Evolutionary conservation across 2,113 vertebrate species (phyloP).

Genomic region (Callipepla squamata): DNA sequence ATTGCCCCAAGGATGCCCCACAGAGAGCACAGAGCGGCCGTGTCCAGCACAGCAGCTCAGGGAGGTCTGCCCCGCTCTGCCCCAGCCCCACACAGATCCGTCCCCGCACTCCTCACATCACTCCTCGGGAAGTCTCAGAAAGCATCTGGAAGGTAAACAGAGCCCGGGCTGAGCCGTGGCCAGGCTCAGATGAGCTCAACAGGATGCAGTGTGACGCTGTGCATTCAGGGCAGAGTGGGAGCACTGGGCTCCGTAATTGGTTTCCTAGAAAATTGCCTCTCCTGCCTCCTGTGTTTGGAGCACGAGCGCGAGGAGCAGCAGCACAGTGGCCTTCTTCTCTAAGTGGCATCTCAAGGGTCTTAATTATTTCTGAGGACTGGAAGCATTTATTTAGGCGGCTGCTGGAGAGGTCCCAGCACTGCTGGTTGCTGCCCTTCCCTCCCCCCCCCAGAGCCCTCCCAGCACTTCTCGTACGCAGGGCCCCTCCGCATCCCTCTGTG

Average conservation of each 20-base stretch:
- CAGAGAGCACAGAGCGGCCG: too few relatives aligned
- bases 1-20: neutral
- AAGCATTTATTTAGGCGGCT: constrained; percentile 24
- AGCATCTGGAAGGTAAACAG: neutral
- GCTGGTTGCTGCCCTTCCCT: neutral
- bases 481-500: neutral
- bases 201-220: neutral
- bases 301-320: neutral
- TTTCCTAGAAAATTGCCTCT: constrained; percentile 60
- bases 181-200: constrained; percentile 1
- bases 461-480: neutral
- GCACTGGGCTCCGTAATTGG: constrained; percentile 13
- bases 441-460: neutral
- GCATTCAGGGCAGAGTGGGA: neutral
- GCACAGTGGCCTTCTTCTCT: constrained; percentile 18
- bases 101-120: rapidly evolving
- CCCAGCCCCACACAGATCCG: rapidly evolving
- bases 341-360: constrained; percentile 13
- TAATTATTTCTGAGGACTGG: constrained; percentile 46
- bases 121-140: neutral
- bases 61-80: too few relatives aligned
- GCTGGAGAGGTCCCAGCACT: neutral
- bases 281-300: constrained; percentile 1
- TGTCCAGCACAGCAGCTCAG: too few relatives aligned
- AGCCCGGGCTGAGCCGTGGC: neutral